Evolutionary conservation across 1,140 invertebrate species (phyloP).

Genomic region (Pararge aegeria): DNA sequence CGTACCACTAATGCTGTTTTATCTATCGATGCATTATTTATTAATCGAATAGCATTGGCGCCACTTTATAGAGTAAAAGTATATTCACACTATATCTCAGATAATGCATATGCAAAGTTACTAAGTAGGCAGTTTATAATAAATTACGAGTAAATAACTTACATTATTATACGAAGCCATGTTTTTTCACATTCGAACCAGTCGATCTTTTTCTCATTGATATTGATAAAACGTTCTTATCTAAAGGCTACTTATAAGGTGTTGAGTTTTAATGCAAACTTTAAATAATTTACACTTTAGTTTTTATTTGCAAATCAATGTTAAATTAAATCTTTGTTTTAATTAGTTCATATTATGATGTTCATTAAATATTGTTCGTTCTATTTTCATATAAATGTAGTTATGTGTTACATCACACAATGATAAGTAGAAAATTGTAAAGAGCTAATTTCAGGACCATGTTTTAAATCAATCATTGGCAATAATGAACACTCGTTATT

Average conservation of each 20-base stretch:
- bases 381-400: no score
- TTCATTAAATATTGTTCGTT: no score
- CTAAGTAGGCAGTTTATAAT: not conserved
- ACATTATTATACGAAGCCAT: not conserved
- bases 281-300: not conserved
- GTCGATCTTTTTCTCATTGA: not conserved
- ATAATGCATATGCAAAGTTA: conserved; percentile 2
- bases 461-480: no score
- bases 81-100: conserved; percentile 6
- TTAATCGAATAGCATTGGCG: conserved; percentile 13
- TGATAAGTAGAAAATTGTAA: no score
- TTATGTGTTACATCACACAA: no score
- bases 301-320: not conserved
- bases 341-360: no score
- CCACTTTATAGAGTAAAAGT: conserved; percentile 8
- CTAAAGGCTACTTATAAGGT: not conserved
- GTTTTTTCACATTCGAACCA: not conserved
- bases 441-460: no score
- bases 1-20: not conserved
- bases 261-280: not conserved
- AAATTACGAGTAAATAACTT: not conserved
- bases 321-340: no score
- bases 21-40: conserved; percentile 17
- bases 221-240: not conserved
- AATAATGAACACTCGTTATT: no score